Percentiles rank a stretch among this genome's conserved stretches.
Evolutionary conservation across 2,888 invertebrate species (phyloP).

Genomic region (Caenorhabditis virilis): DNA sequence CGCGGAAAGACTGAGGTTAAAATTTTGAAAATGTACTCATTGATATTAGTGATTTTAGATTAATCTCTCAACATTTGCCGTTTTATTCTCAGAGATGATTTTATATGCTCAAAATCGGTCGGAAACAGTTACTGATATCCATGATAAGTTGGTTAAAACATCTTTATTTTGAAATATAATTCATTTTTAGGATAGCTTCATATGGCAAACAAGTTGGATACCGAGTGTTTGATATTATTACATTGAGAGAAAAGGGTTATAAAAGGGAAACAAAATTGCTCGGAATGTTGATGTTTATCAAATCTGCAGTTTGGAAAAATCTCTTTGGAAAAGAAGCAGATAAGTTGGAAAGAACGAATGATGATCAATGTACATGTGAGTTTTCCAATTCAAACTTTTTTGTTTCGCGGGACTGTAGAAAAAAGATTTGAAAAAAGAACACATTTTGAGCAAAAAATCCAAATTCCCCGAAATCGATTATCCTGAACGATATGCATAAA

Average conservation of each 20-base stretch:
- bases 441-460: not conserved
- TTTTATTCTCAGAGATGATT: slow-evolving; percentile 95
- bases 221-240: slow-evolving; percentile 88
- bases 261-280: slow-evolving; percentile 87
- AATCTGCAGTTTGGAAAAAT: slow-evolving; percentile 92
- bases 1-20: slow-evolving; percentile 66
- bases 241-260: slow-evolving; percentile 87
- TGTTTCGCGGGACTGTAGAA: not conserved
- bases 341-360: slow-evolving; percentile 95
- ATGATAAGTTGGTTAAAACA: slow-evolving; percentile 76
- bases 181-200: slow-evolving; percentile 80
- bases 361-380: slow-evolving; percentile 88
- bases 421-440: not conserved
- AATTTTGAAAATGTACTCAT: not conserved
- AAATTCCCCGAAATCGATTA: not conserved
- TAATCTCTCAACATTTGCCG: slow-evolving; percentile 77
- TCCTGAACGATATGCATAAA: too few species aligned
- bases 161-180: not conserved
- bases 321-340: slow-evolving; percentile 97
- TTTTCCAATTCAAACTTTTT: not conserved
- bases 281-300: slow-evolving; percentile 86
- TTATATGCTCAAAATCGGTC: slow-evolving; percentile 91
- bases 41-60: slow-evolving; percentile 45
- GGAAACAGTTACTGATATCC: slow-evolving; percentile 90
- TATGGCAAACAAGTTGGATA: slow-evolving; percentile 93